Percentiles rank a stretch among this genome's conserved stretches.
Evolutionary conservation across 2,797 vertebrate species (phyloP).

Genomic region (Megalops cyprinoides): DNA sequence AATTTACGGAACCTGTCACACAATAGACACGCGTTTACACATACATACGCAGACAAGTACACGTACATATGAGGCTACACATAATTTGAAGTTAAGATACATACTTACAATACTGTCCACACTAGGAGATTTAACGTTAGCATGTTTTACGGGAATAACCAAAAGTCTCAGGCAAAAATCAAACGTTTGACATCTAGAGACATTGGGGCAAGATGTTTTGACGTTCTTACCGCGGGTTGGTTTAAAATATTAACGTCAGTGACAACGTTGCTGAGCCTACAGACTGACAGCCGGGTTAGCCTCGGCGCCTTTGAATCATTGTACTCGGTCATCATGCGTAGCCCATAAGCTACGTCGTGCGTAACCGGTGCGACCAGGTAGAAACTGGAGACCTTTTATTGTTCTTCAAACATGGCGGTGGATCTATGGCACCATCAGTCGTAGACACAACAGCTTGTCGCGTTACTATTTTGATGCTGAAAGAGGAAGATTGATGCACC

Average conservation of each 20-base stretch:
- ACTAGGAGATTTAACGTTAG: too few relatives aligned
- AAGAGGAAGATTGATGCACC: not conserved
- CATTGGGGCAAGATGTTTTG: too few relatives aligned
- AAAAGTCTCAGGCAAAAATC: too few relatives aligned
- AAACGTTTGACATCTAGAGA: too few relatives aligned
- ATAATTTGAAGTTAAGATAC: too few relatives aligned
- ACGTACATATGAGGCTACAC: not conserved
- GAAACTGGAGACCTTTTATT: constrained; percentile 3
- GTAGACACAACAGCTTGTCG: not conserved
- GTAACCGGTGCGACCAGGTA: not conserved
- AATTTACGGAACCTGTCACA: not conserved
- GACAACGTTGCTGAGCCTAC: too few relatives aligned
- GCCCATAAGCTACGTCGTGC: not conserved
- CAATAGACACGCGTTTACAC: not conserved
- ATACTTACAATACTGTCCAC: too few relatives aligned
- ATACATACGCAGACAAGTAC: not conserved
- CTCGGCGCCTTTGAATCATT: too few relatives aligned
- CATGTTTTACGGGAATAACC: too few relatives aligned
- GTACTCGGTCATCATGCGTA: not conserved
- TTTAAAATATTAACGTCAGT: too few relatives aligned
- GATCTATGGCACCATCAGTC: not conserved
- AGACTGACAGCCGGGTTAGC: not conserved
- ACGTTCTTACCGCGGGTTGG: too few relatives aligned
- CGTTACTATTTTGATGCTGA: not conserved
- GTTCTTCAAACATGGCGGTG: constrained; percentile 9